Conservation (phyloP, 1,140 invertebrate species). For the Conopomorpha cramerella region DNA sequence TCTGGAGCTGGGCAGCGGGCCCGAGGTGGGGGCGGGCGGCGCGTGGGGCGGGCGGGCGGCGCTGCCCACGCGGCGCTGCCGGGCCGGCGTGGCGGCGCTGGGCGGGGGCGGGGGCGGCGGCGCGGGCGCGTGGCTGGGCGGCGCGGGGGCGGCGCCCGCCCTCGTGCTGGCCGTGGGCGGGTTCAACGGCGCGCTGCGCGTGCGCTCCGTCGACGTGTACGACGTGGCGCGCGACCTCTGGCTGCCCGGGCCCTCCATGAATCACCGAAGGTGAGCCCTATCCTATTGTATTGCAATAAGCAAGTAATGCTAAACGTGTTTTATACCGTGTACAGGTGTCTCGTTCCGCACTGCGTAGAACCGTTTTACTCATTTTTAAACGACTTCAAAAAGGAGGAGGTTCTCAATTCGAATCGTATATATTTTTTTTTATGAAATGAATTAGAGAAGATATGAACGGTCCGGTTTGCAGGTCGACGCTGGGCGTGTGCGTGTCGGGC, state of each 20-base stretch:
- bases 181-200: slow-evolving; percentile 91
- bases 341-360: too few relatives aligned
- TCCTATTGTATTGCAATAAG: slow-evolving; percentile 90
- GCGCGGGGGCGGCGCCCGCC: too few relatives aligned
- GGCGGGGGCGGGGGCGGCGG: too few relatives aligned
- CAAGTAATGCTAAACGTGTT: too few relatives aligned
- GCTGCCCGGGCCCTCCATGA: slow-evolving; percentile 85
- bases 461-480: slow-evolving; percentile 87
- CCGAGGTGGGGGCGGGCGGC: slow-evolving; percentile 90
- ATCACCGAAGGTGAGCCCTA: slow-evolving; percentile 87
- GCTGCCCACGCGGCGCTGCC: slow-evolving; percentile 21
- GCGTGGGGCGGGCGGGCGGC: slow-evolving; percentile 74
- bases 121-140: too few relatives aligned
- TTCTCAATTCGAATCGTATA: too few relatives aligned
- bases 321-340: too few relatives aligned
- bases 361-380: too few relatives aligned
- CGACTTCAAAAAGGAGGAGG: too few relatives aligned
- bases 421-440: too few relatives aligned
- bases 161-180: too few relatives aligned
- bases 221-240: slow-evolving; percentile 84
- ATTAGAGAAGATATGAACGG: too few relatives aligned
- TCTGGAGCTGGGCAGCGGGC: slow-evolving; percentile 84
- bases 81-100: slow-evolving; percentile 24
- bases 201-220: slow-evolving; percentile 89
- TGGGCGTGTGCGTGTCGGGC: slow-evolving; percentile 90